Conservation (phyloP, 2,797 vertebrate species). For the Manis javanica region DNA sequence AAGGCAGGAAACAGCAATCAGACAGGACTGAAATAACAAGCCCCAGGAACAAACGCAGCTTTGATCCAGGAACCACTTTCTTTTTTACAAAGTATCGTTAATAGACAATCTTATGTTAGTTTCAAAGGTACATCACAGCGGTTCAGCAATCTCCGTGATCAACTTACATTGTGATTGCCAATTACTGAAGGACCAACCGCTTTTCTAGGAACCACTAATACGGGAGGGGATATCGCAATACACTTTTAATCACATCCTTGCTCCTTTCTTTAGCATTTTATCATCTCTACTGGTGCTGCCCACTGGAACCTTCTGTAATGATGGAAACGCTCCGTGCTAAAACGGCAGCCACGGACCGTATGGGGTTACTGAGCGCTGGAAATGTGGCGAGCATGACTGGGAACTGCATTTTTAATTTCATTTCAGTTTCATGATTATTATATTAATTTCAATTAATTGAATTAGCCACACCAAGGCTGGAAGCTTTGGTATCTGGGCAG, state of each 20-base stretch:
- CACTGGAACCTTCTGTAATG: background rate
- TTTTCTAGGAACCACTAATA: background rate
- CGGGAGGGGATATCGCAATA: accelerated
- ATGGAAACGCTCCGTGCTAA: background rate
- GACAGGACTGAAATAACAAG: background rate
- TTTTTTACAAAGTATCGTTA: too few relatives aligned
- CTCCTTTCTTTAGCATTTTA: background rate
- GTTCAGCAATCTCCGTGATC: too few relatives aligned
- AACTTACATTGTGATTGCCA: too few relatives aligned
- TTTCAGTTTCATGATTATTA: background rate
- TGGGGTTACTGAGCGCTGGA: background rate
- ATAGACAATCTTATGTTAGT: too few relatives aligned
- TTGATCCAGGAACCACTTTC: background rate
- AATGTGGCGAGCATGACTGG: background rate
- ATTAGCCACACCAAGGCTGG: background rate
- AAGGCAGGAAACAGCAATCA: conserved; percentile 41
- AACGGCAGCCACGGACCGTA: accelerated
- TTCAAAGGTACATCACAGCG: too few relatives aligned
- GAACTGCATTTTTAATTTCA: background rate
- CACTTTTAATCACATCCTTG: background rate
- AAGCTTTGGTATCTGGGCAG: accelerated
- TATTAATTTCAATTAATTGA: background rate
- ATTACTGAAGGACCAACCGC: background rate
- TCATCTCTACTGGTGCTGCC: background rate
- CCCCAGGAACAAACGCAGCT: background rate